Conservation (phyloP, 2,113 vertebrate genomes). For the Peromyscus leucopus region DNA sequence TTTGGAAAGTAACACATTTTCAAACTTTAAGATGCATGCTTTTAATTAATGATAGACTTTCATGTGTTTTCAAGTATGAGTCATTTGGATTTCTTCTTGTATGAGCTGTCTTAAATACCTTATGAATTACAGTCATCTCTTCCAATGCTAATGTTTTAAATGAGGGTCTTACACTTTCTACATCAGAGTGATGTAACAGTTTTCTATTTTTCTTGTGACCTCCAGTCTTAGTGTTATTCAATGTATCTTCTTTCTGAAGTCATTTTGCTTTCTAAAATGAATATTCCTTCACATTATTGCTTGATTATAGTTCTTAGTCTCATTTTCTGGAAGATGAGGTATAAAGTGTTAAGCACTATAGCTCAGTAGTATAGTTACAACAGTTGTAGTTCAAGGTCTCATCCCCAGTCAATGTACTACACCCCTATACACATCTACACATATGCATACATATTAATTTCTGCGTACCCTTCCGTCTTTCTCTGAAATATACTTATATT, state of each 20-base stretch:
- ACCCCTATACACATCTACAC: background rate
- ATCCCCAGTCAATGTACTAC: background rate
- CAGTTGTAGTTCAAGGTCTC: background rate
- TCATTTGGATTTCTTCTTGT: background rate
- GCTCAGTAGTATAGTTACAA: background rate
- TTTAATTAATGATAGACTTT: background rate
- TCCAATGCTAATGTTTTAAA: background rate
- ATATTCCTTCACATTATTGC: background rate
- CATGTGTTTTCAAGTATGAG: background rate
- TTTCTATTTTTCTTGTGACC: background rate
- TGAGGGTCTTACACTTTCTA: slow-evolving; percentile 25
- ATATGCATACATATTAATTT: background rate
- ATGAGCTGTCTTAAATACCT: background rate
- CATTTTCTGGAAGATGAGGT: background rate
- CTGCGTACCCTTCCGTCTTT: background rate
- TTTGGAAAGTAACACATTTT: background rate
- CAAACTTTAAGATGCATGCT: background rate
- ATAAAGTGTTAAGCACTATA: background rate
- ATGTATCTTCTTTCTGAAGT: slow-evolving; percentile 20
- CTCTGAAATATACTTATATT: background rate
- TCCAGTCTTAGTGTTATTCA: background rate
- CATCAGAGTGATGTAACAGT: background rate
- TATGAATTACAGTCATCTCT: background rate
- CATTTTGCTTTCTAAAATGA: background rate
- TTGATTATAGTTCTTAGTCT: background rate